Percentiles rank a stretch among this genome's conserved stretches.
These are phyloP conservation scores for Chrysomela aeneicollis DNA, from an alignment of 2,888 invertebrate species.

Conservation along the genomic window DNA sequence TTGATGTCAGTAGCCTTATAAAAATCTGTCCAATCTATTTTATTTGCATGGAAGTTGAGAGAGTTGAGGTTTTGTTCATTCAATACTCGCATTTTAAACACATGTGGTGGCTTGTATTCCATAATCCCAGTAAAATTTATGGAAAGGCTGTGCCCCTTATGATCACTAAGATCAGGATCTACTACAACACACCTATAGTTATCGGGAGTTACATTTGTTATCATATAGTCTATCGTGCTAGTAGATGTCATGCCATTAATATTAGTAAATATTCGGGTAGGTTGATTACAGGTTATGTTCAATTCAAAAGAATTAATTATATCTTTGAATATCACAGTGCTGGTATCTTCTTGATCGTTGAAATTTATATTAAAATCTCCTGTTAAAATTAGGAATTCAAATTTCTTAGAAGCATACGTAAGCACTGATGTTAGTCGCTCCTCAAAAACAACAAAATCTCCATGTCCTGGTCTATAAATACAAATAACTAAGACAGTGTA, in stretches of 20 bases:
- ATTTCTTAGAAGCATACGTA: neutral
- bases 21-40: too few species aligned
- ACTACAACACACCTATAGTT: too few species aligned
- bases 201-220: too few species aligned
- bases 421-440: constrained; percentile 7
- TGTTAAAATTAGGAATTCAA: constrained; percentile 9
- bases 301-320: constrained; percentile 10
- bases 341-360: neutral
- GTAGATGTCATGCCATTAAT: constrained; percentile 10
- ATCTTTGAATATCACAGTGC: constrained; percentile 7
- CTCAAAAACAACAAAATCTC: constrained; percentile 10
- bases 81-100: too few species aligned
- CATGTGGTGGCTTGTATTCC: too few species aligned
- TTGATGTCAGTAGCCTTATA: too few species aligned
- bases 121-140: too few species aligned
- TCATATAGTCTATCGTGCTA: constrained; percentile 5
- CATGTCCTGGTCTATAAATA: constrained; percentile 11
- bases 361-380: neutral
- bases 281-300: constrained; percentile 15
- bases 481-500: constrained; percentile 1
- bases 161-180: too few species aligned
- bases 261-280: constrained; percentile 12
- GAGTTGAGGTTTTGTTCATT: too few species aligned
- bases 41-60: too few species aligned
- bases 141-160: too few species aligned